These are phyloP conservation scores for Etia nguti DNA, from an alignment of 2,113 vertebrate genomes.

Conservation along the genomic window DNA sequence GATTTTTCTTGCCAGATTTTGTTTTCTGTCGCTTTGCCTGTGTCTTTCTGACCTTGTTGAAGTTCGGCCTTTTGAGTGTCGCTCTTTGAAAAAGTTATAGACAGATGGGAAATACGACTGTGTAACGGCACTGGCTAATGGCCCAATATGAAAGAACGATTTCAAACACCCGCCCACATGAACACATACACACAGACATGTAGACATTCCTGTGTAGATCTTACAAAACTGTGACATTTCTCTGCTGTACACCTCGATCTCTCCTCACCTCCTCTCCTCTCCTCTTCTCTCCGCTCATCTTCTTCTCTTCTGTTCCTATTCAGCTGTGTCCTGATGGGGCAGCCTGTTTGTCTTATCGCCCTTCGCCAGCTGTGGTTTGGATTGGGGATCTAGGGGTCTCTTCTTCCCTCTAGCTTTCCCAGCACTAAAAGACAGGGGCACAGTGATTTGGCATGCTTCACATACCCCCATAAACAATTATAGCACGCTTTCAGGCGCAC, in stretches of 20 bases:
- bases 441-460: constrained; percentile 44
- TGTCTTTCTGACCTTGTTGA: constrained; percentile 20
- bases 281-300: not conserved
- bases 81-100: constrained; percentile 6
- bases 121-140: constrained; percentile 24
- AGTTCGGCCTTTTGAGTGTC: constrained; percentile 11
- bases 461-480: constrained; percentile 32
- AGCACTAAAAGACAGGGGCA: constrained; percentile 6
- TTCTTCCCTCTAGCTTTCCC: constrained; percentile 17
- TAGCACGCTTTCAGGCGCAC: not conserved
- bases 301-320: constrained; percentile 35
- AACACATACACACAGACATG: not conserved
- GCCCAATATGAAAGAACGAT: constrained; percentile 6
- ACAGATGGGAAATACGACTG: not conserved
- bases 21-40: not conserved
- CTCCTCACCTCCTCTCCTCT: not conserved
- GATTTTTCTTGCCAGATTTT: not conserved
- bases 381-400: constrained; percentile 39
- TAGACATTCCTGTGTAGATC: not conserved
- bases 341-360: constrained; percentile 59
- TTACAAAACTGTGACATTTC: constrained; percentile 48
- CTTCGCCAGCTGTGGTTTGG: constrained; percentile 50
- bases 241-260: not conserved
- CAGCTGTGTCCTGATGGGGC: constrained; percentile 24
- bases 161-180: not conserved